Evolutionary conservation across 2,888 invertebrate species (phyloP).

Genomic region (Trissolcus brochymenae): DNA sequence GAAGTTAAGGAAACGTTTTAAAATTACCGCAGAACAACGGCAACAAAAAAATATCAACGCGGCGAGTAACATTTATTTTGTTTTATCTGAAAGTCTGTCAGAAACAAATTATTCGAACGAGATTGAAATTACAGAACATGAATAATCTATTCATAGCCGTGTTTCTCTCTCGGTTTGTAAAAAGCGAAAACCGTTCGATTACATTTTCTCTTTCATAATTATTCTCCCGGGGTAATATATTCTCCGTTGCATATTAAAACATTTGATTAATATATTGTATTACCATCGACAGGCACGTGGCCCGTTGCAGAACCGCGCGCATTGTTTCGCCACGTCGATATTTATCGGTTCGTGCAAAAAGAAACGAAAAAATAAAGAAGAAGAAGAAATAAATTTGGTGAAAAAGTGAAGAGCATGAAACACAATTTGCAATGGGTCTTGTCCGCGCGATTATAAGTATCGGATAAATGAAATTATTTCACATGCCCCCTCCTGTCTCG

Average conservation of each 20-base stretch:
- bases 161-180: not conserved
- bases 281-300: constrained; percentile 29
- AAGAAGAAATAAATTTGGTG: not conserved
- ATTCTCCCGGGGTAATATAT: constrained; percentile 10
- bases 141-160: constrained; percentile 1
- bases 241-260: constrained; percentile 23
- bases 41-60: not conserved
- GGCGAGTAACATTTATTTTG: no score
- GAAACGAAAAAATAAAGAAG: constrained; percentile 10
- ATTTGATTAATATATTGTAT: constrained; percentile 16
- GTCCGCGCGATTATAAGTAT: not conserved
- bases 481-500: no score
- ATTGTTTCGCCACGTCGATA: constrained; percentile 22
- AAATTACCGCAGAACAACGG: no score
- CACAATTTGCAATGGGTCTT: not conserved
- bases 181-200: constrained; percentile 3
- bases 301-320: constrained; percentile 8
- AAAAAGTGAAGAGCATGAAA: constrained; percentile 2
- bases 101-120: no score
- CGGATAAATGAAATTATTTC: no score
- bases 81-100: no score
- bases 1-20: constrained; percentile 10
- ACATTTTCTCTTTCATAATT: constrained; percentile 6
- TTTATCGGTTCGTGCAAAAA: constrained; percentile 14
- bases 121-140: no score